Conservation (phyloP, 2,113 vertebrate species). For the Oncorhynchus nerka region DNA sequence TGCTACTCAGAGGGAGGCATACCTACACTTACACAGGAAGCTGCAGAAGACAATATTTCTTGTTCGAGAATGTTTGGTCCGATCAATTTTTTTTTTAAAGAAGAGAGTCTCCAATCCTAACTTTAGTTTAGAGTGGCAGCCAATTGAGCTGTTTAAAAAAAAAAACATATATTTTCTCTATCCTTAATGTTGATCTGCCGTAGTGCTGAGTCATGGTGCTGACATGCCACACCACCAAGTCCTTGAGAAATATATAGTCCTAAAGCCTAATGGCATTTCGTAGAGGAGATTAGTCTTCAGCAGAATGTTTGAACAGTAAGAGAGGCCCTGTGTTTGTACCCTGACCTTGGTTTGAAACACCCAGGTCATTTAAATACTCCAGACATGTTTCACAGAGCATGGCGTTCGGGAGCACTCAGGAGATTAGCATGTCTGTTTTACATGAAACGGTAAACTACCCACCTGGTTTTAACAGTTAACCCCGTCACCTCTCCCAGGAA, state of each 20-base stretch:
- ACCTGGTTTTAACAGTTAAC: conserved; percentile 36
- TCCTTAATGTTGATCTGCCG: neutral
- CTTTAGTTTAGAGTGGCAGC: neutral
- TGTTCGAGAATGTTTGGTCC: neutral
- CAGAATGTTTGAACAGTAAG: neutral
- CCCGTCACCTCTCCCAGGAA: conserved; percentile 23
- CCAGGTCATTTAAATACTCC: conserved; percentile 46
- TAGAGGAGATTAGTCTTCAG: neutral
- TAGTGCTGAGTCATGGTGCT: neutral
- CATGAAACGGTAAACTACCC: conserved; percentile 32
- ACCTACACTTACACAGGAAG: neutral
- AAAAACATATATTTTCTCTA: neutral
- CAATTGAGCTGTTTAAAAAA: neutral
- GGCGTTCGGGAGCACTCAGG: conserved; percentile 40
- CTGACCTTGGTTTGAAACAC: neutral
- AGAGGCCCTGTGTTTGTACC: neutral
- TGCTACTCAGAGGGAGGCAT: neutral
- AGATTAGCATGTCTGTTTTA: conserved; percentile 48
- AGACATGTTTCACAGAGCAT: conserved; percentile 21
- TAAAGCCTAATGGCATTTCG: neutral
- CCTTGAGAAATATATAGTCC: neutral
- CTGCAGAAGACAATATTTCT: neutral
- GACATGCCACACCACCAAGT: neutral
- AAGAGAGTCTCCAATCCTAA: neutral
- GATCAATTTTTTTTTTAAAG: neutral